Base-by-base conservation (phyloP, 2,888 invertebrate species). In the Plebejus melissa region DNA sequence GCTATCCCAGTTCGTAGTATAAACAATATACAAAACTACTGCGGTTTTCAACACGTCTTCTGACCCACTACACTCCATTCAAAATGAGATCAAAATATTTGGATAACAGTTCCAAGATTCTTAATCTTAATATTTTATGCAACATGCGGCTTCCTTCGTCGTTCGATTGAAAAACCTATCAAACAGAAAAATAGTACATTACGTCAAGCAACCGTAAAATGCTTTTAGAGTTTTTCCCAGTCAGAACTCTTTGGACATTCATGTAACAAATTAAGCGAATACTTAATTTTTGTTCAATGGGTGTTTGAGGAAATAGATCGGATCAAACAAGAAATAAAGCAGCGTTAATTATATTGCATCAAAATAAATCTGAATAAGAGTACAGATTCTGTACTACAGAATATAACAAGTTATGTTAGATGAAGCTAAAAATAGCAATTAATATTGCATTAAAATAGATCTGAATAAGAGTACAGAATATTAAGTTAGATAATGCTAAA, bases 61-160 rank as follows among this genome's bases (percentile, higher is more conserved):
- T 65, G 65, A 36, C 65, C 65, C 32, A 65, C 1, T 65, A 13
- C 32, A 65, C 65, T 65, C 65, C 32, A 65, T 65, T 65, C 65
- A 65, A 5, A 65, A 65, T 36, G 36, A 65, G 65, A 65, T 65
- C 65, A 65, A 65, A 65, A 65, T 65, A 65, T 65, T 65, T 65
- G 16, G 65, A 32, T 65, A 36, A 65, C 28, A 13, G 65, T 32
- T 13, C 32, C 11, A 16, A 65, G 32, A 36, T 54, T 54, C 54
- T 22, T 22, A 22, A 22, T 22, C 22, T 22, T 54, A 16, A 16
- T 54, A 54, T 54, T 54, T 54, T 16, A 16, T 54, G 54, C 16
- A 54, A 54, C 54, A 11, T 16, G 16, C 50, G 50, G 50, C 50
- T 50, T 13, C 50, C 50, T 54, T 16, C 16, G 13, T 16, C 54